Conservation (phyloP, 2,888 invertebrate genomes). For the Agrochola macilenta region DNA sequence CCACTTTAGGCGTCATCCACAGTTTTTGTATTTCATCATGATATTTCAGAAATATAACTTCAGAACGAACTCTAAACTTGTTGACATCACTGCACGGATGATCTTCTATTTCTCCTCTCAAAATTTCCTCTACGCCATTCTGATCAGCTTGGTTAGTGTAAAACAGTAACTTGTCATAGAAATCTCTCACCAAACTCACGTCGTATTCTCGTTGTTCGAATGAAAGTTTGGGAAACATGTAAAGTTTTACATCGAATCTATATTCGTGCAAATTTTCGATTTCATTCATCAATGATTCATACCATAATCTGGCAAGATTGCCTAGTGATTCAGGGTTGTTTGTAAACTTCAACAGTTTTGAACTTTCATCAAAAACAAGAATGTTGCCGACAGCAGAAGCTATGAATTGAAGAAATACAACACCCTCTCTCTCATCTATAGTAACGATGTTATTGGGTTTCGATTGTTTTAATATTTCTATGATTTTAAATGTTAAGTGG, state of each 20-base stretch:
- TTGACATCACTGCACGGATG: no score
- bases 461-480: conserved; percentile 21
- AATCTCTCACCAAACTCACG: conserved; percentile 28
- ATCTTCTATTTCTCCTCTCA: no score
- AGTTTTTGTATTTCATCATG: no score
- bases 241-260: neutral
- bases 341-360: conserved; percentile 44
- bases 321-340: conserved; percentile 9
- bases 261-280: conserved; percentile 41
- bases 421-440: conserved; percentile 42
- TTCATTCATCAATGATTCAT: conserved; percentile 8
- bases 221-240: no score
- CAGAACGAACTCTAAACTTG: no score
- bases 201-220: no score
- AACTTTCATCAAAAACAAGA: neutral
- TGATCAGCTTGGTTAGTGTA: no score
- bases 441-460: conserved; percentile 12
- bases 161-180: conserved; percentile 47
- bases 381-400: conserved; percentile 54
- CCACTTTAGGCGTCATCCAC: no score
- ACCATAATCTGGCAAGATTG: conserved; percentile 27
- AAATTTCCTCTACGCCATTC: no score
- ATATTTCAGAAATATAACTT: no score
- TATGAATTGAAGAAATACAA: conserved; percentile 28
- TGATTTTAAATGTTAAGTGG: neutral